Percentiles rank a stretch among this genome's conserved stretches.
phyloP scores from a whole-genome alignment of 2,797 vertebrate species.

The Gila robusta region DNA sequence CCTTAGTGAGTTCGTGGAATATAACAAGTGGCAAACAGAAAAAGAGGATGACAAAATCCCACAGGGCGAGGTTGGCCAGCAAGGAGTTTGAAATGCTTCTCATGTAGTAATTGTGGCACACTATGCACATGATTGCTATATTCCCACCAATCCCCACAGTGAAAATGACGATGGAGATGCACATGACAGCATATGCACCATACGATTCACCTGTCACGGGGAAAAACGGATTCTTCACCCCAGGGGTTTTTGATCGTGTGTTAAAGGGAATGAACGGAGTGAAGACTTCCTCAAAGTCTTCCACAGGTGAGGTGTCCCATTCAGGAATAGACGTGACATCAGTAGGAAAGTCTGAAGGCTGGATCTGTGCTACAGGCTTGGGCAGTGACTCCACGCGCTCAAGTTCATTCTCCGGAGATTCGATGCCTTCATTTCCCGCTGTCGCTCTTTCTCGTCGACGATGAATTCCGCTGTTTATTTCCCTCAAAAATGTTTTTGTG shows the following conservation, averaged over 20 bases:
- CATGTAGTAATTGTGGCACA: conserved; percentile 98
- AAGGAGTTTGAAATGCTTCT: conserved; percentile 97
- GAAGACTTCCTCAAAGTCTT: conserved; percentile 58
- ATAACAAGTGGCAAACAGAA: conserved; percentile 95
- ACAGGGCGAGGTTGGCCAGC: conserved; percentile 94
- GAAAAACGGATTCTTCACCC: conserved; percentile 91
- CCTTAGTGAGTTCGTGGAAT: conserved; percentile 93
- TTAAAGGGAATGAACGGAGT: conserved; percentile 70
- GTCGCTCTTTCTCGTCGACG: conserved; percentile 36
- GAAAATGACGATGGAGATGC: conserved; percentile 87
- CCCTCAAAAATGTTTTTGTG: neutral
- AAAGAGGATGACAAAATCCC: conserved; percentile 95
- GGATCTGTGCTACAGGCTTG: conserved; percentile 72
- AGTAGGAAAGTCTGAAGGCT: conserved; percentile 55
- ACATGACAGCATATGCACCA: conserved; percentile 88
- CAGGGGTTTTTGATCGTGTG: conserved; percentile 68
- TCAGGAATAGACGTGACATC: conserved; percentile 65
- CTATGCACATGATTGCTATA: conserved; percentile 96
- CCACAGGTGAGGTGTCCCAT: conserved; percentile 63
- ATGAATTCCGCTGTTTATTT: neutral
- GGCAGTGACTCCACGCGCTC: conserved; percentile 51
- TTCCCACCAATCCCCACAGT: conserved; percentile 90
- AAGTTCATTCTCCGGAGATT: neutral
- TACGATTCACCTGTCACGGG: conserved; percentile 87
- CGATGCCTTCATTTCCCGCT: neutral